A percentile compares a stretch with the other conserved stretches of the same genome.
phyloP scores from a whole-genome alignment of 2,113 vertebrate species.

The Melanotaenia duboulayi region DNA sequence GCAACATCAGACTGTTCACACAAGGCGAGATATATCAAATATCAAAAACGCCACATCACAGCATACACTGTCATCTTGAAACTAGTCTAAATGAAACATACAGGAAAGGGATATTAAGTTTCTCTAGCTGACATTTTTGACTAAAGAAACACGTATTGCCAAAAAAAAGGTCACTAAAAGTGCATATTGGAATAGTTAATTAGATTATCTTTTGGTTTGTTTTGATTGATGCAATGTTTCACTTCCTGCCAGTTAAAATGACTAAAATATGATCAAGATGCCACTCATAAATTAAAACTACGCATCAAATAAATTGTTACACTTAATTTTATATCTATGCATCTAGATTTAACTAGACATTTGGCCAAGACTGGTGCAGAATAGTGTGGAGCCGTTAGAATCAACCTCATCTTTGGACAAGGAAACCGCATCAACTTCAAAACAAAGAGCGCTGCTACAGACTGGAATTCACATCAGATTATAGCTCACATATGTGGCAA shows the following conservation, averaged over 20 bases:
- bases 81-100: constrained; percentile 9
- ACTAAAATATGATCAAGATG: too few species aligned
- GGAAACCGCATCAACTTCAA: constrained; percentile 12
- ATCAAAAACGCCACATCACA: constrained; percentile 2
- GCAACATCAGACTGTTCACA: not conserved
- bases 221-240: not conserved
- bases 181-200: not conserved
- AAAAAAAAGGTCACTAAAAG: constrained; percentile 6
- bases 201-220: not conserved
- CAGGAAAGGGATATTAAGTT: constrained; percentile 1
- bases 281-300: too few species aligned
- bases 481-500: constrained; percentile 9
- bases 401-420: constrained; percentile 21
- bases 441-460: not conserved
- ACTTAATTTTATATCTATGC: too few species aligned
- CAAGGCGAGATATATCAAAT: constrained; percentile 30
- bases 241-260: too few species aligned
- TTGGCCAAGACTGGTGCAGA: not conserved
- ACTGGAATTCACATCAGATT: constrained; percentile 23
- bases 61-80: not conserved
- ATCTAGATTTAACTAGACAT: not conserved
- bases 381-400: not conserved
- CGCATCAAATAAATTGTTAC: too few species aligned
- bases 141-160: constrained; percentile 14
- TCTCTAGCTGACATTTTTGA: not conserved